These are phyloP conservation scores for Lepus townsendii DNA, from an alignment of 2,797 vertebrate species.

Conservation along the genomic window DNA sequence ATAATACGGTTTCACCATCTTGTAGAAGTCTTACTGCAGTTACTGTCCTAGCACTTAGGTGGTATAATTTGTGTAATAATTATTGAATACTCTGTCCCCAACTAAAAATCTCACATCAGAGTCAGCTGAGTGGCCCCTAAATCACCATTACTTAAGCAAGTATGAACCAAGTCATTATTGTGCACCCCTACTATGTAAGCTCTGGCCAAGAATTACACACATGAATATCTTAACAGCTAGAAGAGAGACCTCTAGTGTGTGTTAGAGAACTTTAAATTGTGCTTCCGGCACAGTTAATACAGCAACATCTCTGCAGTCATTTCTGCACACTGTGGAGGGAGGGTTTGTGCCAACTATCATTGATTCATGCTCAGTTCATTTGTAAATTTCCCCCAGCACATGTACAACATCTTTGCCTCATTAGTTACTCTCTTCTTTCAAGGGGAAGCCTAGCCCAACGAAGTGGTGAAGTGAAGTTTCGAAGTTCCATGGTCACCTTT, in stretches of 20 bases:
- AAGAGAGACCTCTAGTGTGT: constrained; percentile 91
- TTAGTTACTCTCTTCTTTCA: constrained; percentile 24
- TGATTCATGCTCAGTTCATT: constrained; percentile 59
- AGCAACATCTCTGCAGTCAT: constrained; percentile 87
- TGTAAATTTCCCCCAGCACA: constrained; percentile 75
- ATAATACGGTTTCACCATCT: constrained; percentile 34
- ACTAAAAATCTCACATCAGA: constrained; percentile 4
- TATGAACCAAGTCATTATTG: neutral
- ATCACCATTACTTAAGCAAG: constrained; percentile 10
- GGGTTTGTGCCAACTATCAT: constrained; percentile 76
- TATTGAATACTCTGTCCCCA: neutral
- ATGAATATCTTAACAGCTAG: constrained; percentile 77
- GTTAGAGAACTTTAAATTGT: constrained; percentile 80
- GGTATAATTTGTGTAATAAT: neutral
- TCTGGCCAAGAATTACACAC: constrained; percentile 75
- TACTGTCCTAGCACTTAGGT: neutral
- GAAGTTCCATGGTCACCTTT: constrained; percentile 72
- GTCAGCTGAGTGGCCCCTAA: neutral
- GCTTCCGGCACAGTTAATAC: constrained; percentile 86
- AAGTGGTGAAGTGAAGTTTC: constrained; percentile 75
- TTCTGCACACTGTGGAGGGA: constrained; percentile 78
- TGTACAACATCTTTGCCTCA: constrained; percentile 48
- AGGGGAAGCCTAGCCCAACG: neutral
- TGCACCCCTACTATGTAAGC: constrained; percentile 29
- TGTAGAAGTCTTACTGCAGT: neutral